Evolutionary conservation across 2,888 invertebrate species (phyloP), one percentile per base, ranked within the genome.

Genomic region (Carpatolechia fugitivella): DNA sequence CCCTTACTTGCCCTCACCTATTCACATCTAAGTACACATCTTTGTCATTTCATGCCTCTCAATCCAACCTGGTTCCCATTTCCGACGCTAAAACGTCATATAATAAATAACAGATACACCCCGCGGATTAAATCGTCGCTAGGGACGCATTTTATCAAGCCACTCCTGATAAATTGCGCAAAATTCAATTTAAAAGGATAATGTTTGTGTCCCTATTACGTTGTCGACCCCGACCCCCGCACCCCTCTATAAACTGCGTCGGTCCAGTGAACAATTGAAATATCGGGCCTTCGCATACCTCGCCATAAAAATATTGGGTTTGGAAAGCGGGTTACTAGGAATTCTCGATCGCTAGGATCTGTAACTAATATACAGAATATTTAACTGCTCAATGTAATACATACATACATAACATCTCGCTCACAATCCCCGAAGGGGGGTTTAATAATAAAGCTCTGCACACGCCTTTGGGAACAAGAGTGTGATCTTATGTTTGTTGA

Each of bases 121-220:
- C 67, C 67, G 64, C 64, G 70, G 77, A 80, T 81, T 81, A 82
- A 81, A 83, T 76, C 74, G 76, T 79, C 68, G 71, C 69, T 66
- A 63, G 70, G 40, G 65, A 64, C 66, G 73, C 81, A 81, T 85
- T 84, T 86, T 85, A 85, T 80, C 80, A 74, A 74, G 69, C 66
- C 66, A 66, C 60, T 68, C 56, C 76, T 84, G 83, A 85, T 87
- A 85, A 86, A 87, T 87, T 83, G 85, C 76, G 62, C 71, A 72
- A 85, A 83, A 86, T 87, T 86, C 85, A 85, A 87, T 87, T 86
- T 86, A 85, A 86, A 87, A 85, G 84, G 86, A 83, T 82, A 85
- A 85, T 86, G 83, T 85, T 86, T 85, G 84, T 81, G 82, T 78
- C 82, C 84, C 82, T 84, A 85, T 85, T 84, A 85, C 82, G 74